These are phyloP conservation scores for Eciton burchellii DNA, from an alignment of 1,140 invertebrate species.

Conservation along the genomic window DNA sequence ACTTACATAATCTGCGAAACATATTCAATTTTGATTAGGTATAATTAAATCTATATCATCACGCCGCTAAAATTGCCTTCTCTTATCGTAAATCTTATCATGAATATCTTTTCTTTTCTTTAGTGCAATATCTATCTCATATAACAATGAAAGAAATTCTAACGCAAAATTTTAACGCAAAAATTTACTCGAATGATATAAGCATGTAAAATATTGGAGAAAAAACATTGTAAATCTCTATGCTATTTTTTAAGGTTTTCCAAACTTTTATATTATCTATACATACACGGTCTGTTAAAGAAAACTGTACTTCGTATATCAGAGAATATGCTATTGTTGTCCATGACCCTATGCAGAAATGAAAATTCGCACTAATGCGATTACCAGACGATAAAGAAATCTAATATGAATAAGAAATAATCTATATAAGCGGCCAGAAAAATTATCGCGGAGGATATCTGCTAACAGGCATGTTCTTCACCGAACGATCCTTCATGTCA, in stretches of 20 bases:
- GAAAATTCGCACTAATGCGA: conserved; percentile 34
- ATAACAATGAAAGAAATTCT: conserved; percentile 24
- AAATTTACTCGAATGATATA: conserved; percentile 4
- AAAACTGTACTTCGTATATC: neutral
- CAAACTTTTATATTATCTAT: neutral
- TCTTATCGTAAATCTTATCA: neutral
- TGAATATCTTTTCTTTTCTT: conserved; percentile 7
- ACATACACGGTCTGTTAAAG: neutral
- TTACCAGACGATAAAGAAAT: conserved; percentile 13
- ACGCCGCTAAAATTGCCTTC: neutral
- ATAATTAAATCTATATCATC: neutral
- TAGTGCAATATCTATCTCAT: conserved; percentile 17
- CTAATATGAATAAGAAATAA: conserved; percentile 39
- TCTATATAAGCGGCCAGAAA: conserved; percentile 24
- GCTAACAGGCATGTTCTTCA: conserved; percentile 72
- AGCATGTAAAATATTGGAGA: neutral
- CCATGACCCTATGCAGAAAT: conserved; percentile 21
- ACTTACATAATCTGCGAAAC: conserved; percentile 1
- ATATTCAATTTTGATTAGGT: neutral
- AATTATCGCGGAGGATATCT: conserved; percentile 81
- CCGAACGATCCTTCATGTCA: conserved; percentile 78
- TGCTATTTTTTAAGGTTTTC: neutral
- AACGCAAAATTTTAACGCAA: conserved; percentile 3
- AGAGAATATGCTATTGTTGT: conserved; percentile 24
- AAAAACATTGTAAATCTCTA: neutral